phyloP scores from a whole-genome alignment of 2,113 vertebrate species.

The Physeter macrocephalus region DNA sequence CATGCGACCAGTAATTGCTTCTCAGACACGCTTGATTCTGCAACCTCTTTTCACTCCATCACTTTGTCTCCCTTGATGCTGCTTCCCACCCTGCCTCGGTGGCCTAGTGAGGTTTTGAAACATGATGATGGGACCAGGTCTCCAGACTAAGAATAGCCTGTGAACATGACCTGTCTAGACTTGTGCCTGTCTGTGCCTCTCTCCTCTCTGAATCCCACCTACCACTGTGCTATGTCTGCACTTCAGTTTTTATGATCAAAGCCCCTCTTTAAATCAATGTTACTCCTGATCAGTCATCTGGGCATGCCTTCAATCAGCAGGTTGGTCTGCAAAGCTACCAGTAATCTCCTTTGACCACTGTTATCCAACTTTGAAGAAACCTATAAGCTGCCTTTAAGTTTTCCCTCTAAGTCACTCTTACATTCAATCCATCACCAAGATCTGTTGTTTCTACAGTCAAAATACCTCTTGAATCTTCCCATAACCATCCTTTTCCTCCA shows the following conservation, averaged over 20 bases:
- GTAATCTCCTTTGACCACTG: not conserved
- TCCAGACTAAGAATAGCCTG: conserved; percentile 44
- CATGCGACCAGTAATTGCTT: not conserved
- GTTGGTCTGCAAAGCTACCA: conserved; percentile 2
- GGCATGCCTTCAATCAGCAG: not conserved
- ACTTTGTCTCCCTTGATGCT: not conserved
- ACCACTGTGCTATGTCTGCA: conserved; percentile 32
- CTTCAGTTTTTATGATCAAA: conserved; percentile 49
- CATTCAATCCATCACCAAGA: not conserved
- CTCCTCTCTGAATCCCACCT: conserved; percentile 30
- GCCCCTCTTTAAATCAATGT: conserved; percentile 26
- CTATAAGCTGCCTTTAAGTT: not conserved
- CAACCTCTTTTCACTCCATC: not conserved
- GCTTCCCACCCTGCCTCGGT: not conserved
- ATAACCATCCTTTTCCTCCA: not conserved
- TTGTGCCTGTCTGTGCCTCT: not conserved
- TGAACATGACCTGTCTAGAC: conserved; percentile 38
- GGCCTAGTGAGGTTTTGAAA: not conserved
- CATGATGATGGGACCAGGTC: not conserved
- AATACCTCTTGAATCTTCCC: not conserved
- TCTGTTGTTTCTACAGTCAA: not conserved
- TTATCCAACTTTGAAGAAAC: not conserved
- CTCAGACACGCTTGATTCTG: not conserved
- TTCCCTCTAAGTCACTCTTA: not conserved
- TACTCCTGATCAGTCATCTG: conserved; percentile 28